Conservation (phyloP, 2,888 invertebrate species). For the Agriopis aurantiaria region DNA sequence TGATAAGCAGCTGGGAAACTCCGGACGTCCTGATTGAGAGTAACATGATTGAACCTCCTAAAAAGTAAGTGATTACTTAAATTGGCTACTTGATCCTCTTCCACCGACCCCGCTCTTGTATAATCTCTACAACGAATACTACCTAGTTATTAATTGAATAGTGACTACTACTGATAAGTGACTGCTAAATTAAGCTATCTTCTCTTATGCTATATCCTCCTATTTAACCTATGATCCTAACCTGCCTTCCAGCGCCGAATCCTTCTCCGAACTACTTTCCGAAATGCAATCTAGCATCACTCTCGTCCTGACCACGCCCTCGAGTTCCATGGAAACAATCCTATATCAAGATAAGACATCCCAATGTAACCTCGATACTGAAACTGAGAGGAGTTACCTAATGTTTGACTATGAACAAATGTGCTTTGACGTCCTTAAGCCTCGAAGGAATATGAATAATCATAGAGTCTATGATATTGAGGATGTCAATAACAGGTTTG, state of each 20-base stretch:
- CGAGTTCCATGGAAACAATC: slow-evolving; percentile 50
- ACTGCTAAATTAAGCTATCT: too few relatives aligned
- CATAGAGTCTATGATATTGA: slow-evolving; percentile 73
- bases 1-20: slow-evolving; percentile 62
- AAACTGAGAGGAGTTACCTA: slow-evolving; percentile 67
- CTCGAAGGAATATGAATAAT: slow-evolving; percentile 56
- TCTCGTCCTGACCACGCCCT: slow-evolving; percentile 51
- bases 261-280: slow-evolving; percentile 60
- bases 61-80: slow-evolving; percentile 56
- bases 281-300: slow-evolving; percentile 56
- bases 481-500: slow-evolving; percentile 75
- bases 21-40: slow-evolving; percentile 48
- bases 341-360: slow-evolving; percentile 62
- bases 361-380: slow-evolving; percentile 75
- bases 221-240: neutral
- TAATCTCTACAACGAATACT: too few relatives aligned
- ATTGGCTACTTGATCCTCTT: neutral
- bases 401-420: slow-evolving; percentile 74
- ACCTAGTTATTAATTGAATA: too few relatives aligned
- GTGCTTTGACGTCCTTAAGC: slow-evolving; percentile 58
- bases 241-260: slow-evolving; percentile 60
- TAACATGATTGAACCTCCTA: slow-evolving; percentile 55
- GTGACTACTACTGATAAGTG: too few relatives aligned
- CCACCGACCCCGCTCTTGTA: neutral
- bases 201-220: neutral